phyloP scores from a whole-genome alignment of 2,888 invertebrate species.

The Tiphia femorata region DNA sequence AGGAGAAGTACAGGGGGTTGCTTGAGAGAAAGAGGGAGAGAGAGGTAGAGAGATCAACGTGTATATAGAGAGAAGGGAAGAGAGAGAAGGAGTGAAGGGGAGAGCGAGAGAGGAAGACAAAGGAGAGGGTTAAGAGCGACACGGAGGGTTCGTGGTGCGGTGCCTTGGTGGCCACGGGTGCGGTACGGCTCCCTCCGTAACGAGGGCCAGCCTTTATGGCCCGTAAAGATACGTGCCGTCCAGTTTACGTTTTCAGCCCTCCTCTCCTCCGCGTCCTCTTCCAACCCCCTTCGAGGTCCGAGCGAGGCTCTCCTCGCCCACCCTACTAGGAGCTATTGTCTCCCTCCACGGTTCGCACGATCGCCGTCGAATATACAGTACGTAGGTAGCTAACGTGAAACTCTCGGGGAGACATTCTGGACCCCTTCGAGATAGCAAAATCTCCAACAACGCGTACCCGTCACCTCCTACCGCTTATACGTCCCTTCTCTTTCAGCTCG shows the following conservation, averaged over 20 bases:
- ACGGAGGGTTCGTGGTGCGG: conserved; percentile 58
- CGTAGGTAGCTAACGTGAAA: conserved; percentile 44
- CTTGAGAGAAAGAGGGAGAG: conserved; percentile 21
- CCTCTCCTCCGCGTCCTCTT: not conserved
- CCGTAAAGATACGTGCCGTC: conserved; percentile 68
- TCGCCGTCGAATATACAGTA: conserved; percentile 4
- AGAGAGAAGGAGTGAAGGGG: not conserved
- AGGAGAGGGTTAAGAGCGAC: conserved; percentile 42
- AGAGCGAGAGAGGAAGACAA: not conserved
- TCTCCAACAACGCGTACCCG: conserved; percentile 47
- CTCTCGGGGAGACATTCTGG: conserved; percentile 47
- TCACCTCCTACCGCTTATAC: conserved; percentile 8
- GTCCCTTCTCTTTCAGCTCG: no score
- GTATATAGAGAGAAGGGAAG: not conserved
- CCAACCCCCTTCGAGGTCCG: conserved; percentile 13
- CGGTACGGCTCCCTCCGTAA: conserved; percentile 62
- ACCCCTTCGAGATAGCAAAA: conserved; percentile 55
- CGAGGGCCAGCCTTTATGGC: conserved; percentile 67
- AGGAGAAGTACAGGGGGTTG: no score
- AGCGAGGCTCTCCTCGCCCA: conserved; percentile 20
- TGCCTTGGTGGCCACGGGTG: conserved; percentile 68
- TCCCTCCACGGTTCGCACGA: not conserved
- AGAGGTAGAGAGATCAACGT: conserved; percentile 9
- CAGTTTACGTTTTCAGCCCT: conserved; percentile 54
- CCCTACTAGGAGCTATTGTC: conserved; percentile 29